These are phyloP conservation scores for Agrilus mali DNA, from an alignment of 2,888 invertebrate genomes.

Conservation along the genomic window DNA sequence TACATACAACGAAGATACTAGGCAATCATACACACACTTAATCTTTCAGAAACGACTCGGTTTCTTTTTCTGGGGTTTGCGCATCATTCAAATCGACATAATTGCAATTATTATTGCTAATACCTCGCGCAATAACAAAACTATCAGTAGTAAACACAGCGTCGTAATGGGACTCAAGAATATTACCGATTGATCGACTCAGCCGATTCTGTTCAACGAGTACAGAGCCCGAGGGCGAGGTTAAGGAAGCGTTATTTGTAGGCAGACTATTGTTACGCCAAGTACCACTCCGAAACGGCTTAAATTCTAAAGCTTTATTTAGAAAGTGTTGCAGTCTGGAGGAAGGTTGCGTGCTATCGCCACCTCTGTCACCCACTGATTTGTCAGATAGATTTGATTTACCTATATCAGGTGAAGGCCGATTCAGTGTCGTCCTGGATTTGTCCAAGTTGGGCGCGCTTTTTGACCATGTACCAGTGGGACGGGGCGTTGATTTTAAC, in stretches of 20 bases:
- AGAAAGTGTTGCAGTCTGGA: slow-evolving; percentile 25
- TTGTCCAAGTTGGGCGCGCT: slow-evolving; percentile 53
- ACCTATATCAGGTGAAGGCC: slow-evolving; percentile 55
- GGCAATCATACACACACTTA: slow-evolving; percentile 4
- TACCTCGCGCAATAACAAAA: slow-evolving; percentile 32
- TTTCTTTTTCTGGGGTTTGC: slow-evolving; percentile 12
- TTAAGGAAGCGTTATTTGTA: slow-evolving; percentile 26
- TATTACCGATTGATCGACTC: slow-evolving; percentile 33
- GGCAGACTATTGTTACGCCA: slow-evolving; percentile 30
- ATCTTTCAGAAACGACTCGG: slow-evolving; percentile 16
- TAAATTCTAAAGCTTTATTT: slow-evolving; percentile 28
- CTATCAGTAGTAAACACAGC: slow-evolving; percentile 40
- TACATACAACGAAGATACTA: neutral
- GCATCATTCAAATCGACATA: slow-evolving; percentile 10
- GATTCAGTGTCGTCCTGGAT: slow-evolving; percentile 41
- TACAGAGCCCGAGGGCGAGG: slow-evolving; percentile 15
- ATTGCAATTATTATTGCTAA: slow-evolving; percentile 22
- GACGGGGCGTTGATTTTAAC: slow-evolving; percentile 33
- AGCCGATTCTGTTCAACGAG: slow-evolving; percentile 25
- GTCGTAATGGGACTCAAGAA: slow-evolving; percentile 38
- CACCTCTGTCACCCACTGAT: slow-evolving; percentile 17
- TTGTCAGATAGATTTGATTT: slow-evolving; percentile 36
- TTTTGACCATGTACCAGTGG: slow-evolving; percentile 38
- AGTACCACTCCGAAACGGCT: slow-evolving; percentile 20
- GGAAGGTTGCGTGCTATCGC: slow-evolving; percentile 16